Base-by-base conservation (phyloP, 2,113 vertebrate genomes). In the Brachyistius frenatus region DNA sequence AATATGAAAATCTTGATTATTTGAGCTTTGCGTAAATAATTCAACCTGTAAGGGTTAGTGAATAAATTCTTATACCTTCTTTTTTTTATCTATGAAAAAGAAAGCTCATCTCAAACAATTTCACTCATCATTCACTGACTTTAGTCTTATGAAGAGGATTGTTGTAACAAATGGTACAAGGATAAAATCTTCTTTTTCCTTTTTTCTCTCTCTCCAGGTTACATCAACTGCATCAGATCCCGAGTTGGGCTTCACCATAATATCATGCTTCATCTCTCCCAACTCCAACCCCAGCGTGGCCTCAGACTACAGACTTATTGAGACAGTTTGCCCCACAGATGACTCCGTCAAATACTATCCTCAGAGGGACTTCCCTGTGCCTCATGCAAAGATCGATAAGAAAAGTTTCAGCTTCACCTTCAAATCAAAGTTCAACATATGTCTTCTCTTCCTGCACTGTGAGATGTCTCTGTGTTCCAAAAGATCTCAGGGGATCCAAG, bases 291-390 rank as follows among this genome's bases (percentile, higher is more conserved):
- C 96, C 54, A 92, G 88, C 47, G 76, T 87, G 31, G 36, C 85
- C 79, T 96, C 96, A 3, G 92, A 95, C 44, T 98, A 97, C 76
- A 91, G 92, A 5, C 94, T 99, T 85, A 98, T 99, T 63, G 95
- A 98, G 93, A 99, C 97, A 15, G 95, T 99, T 84, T 99, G 98
- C 88, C 96, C 97, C 11, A 96, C 88, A 16, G 97, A 99, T 31
- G 96, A 97, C 73, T 96, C 97, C 2, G 91, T 99, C 69, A 93
- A 66, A 46, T 96, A 95, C 93, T 96, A 96, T 80, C 93, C 87
- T 49, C 92, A 88, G 70, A 93, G 58, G 53, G 93, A 93, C 58
- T 93, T 96, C 75, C 93, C 85, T 0, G 11, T 92, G 31, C 81
- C 80, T 1, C 88, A 90, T 0, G 77, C 90, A 0, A 95, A 95